phyloP scores from a whole-genome alignment of 2,888 invertebrate species.

The Yponomeuta cagnagella region DNA sequence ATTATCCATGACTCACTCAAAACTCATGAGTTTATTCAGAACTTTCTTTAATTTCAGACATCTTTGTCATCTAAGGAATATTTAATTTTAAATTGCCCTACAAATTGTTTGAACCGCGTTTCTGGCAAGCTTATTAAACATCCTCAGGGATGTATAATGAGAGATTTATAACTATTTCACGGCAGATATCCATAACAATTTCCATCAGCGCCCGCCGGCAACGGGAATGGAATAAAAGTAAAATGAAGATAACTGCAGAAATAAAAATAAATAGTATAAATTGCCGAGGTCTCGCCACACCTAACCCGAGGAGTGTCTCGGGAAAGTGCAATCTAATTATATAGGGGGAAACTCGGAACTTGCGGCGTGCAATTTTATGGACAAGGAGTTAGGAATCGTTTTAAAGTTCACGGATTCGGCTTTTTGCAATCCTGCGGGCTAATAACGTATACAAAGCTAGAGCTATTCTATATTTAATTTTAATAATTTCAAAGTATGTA shows the following conservation, averaged over 20 bases:
- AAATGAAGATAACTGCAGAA: neutral
- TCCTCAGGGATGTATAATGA: no score
- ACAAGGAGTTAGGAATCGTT: neutral
- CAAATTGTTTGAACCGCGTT: no score
- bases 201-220: neutral
- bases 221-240: neutral
- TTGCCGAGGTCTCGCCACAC: neutral
- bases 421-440: neutral
- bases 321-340: constrained; percentile 20
- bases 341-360: constrained; percentile 18
- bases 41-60: no score
- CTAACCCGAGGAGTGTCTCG: constrained; percentile 11
- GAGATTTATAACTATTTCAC: no score
- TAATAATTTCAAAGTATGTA: no score
- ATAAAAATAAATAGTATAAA: neutral
- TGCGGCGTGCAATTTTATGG: constrained; percentile 16
- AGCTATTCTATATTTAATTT: no score
- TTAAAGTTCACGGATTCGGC: constrained; percentile 6
- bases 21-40: no score
- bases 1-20: no score
- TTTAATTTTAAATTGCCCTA: no score
- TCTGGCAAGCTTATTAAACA: no score
- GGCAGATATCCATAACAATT: neutral
- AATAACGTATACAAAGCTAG: neutral
- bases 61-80: no score